These are phyloP conservation scores for Callocephalon fimbriatum DNA, from an alignment of 2,113 vertebrate genomes.

Conservation along the genomic window DNA sequence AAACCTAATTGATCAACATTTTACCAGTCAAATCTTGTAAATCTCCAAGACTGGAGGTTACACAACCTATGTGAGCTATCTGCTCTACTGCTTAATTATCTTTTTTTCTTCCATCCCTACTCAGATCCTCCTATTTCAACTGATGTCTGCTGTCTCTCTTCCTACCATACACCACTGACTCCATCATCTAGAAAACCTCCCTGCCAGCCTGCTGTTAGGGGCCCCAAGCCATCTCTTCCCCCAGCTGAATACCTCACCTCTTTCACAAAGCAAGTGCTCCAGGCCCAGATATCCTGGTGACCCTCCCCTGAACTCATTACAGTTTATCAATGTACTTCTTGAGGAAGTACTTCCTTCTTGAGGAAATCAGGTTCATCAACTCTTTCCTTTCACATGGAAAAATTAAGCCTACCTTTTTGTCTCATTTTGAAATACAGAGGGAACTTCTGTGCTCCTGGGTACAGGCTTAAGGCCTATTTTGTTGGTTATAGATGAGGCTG, in stretches of 20 bases:
- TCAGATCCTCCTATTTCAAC: not conserved
- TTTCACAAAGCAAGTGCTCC: not conserved
- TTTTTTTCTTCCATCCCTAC: not conserved
- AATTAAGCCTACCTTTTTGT: not conserved
- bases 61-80: not conserved
- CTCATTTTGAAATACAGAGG: not conserved
- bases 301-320: not conserved
- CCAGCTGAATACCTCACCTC: not conserved
- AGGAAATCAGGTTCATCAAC: not conserved
- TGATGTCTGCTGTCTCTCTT: not conserved
- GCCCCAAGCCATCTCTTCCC: not conserved
- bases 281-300: not conserved
- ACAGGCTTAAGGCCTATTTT: not conserved
- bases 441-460: not conserved
- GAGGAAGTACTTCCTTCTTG: not conserved
- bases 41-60: not conserved
- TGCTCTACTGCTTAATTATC: not conserved
- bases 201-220: not conserved
- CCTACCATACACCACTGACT: not conserved
- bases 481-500: not conserved
- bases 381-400: not conserved
- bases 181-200: not conserved
- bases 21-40: not conserved
- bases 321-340: not conserved
- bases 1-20: not conserved